Evolutionary conservation across 1,140 invertebrate genomes (phyloP), one percentile per base, ranked within the genome.

Genomic region (Tetramorium parvispinum): DNA sequence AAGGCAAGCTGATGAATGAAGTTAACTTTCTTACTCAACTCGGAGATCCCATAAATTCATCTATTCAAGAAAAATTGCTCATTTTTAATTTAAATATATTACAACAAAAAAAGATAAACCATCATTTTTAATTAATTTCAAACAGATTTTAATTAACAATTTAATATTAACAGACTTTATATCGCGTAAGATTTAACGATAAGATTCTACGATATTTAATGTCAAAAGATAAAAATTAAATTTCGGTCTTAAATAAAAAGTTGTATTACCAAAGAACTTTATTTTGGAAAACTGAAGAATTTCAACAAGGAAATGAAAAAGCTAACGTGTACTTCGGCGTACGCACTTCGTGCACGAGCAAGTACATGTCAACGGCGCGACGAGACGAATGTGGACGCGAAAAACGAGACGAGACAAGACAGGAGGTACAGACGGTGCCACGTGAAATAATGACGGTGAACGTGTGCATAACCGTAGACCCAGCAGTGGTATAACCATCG

Each of bases 401-500:
- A 53, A 46, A 43, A 78, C 21, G 76, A 63, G 57, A 43, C 37
- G 75, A 85, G 49, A 85, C 57, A 63, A 65, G 59, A 78, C n/a
- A 59, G 76, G 46, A 46, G 43, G 24, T 57, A 59, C 73, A 78
- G 68, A 83, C 68, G 79, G n/a, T 57, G 40, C 40, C 11, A 65
- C 75, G 59, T 78, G 40, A 68, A 49, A 68, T 68, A 68, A 68
- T 49, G 65, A 68, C 40, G 65, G 65, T 49, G 49, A 57, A 68
- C 46, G 85, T 51, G 76, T 59, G 76, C 85, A 87, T 85, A 87
- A 86, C 66, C 75, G 68, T 76, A 78, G 71, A 87, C 78, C 43
- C 51, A 73, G 49, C 57, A 51, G 70, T n/a, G 71, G 88, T 91
- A 88, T 89, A 88, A 85, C 88, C 90, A 83, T 85, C 87, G 78